A percentile compares a stretch with the other conserved stretches of the same genome.
Evolutionary conservation across 2,113 vertebrate species (phyloP).

Genomic region (Poicephalus gulielmi): DNA sequence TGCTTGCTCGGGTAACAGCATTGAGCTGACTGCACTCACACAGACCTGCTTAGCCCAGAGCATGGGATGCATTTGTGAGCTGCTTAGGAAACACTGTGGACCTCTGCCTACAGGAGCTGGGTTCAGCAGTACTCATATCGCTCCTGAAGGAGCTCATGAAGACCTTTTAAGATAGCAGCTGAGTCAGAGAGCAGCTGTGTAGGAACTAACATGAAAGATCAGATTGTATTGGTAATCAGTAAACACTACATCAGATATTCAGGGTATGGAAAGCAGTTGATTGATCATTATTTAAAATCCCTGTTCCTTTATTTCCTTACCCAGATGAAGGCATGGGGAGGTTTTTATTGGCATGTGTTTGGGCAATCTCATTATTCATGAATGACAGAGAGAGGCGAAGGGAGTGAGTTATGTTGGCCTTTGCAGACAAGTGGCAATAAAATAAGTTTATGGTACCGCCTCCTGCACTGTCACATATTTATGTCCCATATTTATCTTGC

Average conservation of each 20-base stretch:
- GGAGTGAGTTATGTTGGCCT: constrained; percentile 53
- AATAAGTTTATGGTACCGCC: constrained; percentile 45
- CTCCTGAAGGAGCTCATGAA: not conserved
- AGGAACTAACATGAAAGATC: not conserved
- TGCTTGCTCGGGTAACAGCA: not conserved
- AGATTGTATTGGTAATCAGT: not conserved
- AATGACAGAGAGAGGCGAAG: not conserved
- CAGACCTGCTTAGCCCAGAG: not conserved
- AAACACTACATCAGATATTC: not conserved
- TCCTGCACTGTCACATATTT: constrained; percentile 45
- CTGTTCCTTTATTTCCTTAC: not conserved
- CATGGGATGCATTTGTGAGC: not conserved
- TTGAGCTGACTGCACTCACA: not conserved
- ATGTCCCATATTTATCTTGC: constrained; percentile 47
- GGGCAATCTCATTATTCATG: constrained; percentile 14
- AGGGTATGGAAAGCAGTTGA: not conserved
- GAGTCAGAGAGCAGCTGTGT: not conserved
- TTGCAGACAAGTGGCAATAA: constrained; percentile 57
- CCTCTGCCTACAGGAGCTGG: not conserved
- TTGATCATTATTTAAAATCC: not conserved
- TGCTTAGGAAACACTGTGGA: not conserved
- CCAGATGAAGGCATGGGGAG: not conserved
- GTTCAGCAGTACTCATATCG: not conserved
- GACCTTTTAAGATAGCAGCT: not conserved
- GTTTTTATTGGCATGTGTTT: not conserved